Base-by-base conservation (phyloP, 2,888 invertebrate species). In the Xylota sylvarum region DNA sequence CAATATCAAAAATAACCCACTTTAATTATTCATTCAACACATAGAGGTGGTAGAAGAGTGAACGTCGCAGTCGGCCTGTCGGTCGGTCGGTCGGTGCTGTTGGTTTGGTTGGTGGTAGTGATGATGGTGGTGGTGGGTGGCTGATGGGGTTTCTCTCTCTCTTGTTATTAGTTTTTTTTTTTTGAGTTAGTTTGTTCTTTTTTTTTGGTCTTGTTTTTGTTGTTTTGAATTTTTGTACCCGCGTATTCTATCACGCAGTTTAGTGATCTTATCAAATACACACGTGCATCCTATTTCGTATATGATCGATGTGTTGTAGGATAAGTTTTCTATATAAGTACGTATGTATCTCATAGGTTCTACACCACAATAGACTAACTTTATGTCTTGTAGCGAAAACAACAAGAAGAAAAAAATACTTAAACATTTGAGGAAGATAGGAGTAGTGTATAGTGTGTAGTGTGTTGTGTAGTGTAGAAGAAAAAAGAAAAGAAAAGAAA, bases 1-100 rank as follows among this genome's bases (percentile, higher is more conserved):
- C 60, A 78, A 78, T 78, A 78, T 78, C 69, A 78, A 70, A 78
- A 78, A 78, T 78, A 78, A 70, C 69, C 69, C 62, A 78, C 27
- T 78, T 70, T 43, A 50, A 23, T 62, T 62, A 32, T 64, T 74
- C 64, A 55, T 64, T 74, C 62, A 40, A 23, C 17, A 23, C 17
- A 60, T 50, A 2, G 50, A 48, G 58, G 48, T 58, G 58, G 27
- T 14, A 52, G n/a, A n/a, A n/a, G n/a, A n/a, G n/a, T n/a, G n/a
- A n/a, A n/a, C n/a, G n/a, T n/a, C n/a, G n/a, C n/a, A n/a, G n/a
- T n/a, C n/a, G n/a, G n/a, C n/a, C n/a, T n/a, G n/a, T n/a, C n/a
- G n/a, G n/a, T n/a, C n/a, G n/a, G n/a, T n/a, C n/a, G n/a, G n/a
- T 10, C 7, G 2, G 62, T 3, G 7, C 4, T 6, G 4, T 0